phyloP scores from a whole-genome alignment of 2,888 invertebrate species.

The Dolichomitus sp. region DNA sequence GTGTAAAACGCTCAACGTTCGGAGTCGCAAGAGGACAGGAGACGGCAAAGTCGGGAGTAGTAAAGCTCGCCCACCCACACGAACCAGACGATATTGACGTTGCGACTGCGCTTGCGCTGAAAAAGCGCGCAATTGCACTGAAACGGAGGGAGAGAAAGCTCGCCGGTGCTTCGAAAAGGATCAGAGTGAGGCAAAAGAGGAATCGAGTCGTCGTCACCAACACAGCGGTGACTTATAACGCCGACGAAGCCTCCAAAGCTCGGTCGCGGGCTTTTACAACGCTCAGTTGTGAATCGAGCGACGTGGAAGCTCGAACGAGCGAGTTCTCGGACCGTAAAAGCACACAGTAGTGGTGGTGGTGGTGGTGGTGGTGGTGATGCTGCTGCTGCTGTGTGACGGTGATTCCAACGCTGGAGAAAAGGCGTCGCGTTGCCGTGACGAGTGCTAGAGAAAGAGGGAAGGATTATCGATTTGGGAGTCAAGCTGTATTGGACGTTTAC shows the following conservation, averaged over 20 bases:
- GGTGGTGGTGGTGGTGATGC: not conserved
- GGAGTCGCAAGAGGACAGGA: constrained; percentile 11
- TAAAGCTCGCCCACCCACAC: constrained; percentile 10
- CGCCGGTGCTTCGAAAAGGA: constrained; percentile 43
- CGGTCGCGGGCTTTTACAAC: constrained; percentile 4
- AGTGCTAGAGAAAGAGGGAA: constrained; percentile 53
- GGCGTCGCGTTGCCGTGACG: constrained; percentile 23
- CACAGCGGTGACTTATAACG: not conserved
- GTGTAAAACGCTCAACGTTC: constrained; percentile 17
- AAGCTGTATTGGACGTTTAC: not conserved
- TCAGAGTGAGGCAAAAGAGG: constrained; percentile 47
- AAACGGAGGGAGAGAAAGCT: constrained; percentile 61
- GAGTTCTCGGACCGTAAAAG: constrained; percentile 15
- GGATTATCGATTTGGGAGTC: constrained; percentile 26
- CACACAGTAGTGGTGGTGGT: not conserved
- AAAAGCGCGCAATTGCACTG: constrained; percentile 81
- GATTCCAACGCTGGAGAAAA: constrained; percentile 59
- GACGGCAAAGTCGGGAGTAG: constrained; percentile 30
- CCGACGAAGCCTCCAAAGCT: constrained; percentile 6
- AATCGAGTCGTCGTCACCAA: constrained; percentile 29
- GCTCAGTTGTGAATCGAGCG: constrained; percentile 30
- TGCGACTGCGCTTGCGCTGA: constrained; percentile 82
- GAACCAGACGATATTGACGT: constrained; percentile 68
- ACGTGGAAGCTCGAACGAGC: constrained; percentile 11
- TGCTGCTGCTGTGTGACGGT: constrained; percentile 30